Base-by-base conservation (phyloP, 2,888 invertebrate species). In the Euzophera pinguis region DNA sequence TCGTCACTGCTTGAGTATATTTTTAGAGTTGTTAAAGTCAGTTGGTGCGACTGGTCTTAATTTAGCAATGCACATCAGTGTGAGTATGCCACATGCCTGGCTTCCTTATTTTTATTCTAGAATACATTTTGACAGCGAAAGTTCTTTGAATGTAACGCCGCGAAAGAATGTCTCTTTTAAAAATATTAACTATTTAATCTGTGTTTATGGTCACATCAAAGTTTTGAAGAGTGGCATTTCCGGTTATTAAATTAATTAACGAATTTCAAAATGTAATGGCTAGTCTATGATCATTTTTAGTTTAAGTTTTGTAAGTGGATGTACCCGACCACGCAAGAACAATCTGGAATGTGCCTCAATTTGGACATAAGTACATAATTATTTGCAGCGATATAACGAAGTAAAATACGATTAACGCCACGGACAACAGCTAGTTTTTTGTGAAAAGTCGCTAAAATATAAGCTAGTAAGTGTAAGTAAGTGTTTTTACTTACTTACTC, bases 21-120 rank as follows among this genome's bases (percentile, higher is more conserved):
- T 88, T 88, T 85, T 89, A 89, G 87, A 73, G 73, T 83, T 86
- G 87, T 85, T 84, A 82, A 81, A 83, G 83, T 51, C 76, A 82
- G 82, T 81, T 76, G 73, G 79, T 81, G 81, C 84, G 86, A 70
- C 74, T 69, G 83, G 68, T 88, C 89, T 89, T 87, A 84, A 88
- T 83, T 86, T 89, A 89, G 88, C 83, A 66, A 75, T 79, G 79
- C 74, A 75, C 75, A 78, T 73, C 71, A 75, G 81, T 81, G 84
- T 86, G 81, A 84, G 86, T 87, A 85, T 81, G 75, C 67, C 66
- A 65, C 74, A 63, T 68, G 69, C 58, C 71, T 69, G 77, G 73
- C 81, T 85, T 88, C 81, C 83, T 83, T 84, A 78, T 79, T 77
- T 78, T 78, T 72, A 72, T 70, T 64, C 61, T 62, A 59, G 59